phyloP scores from a whole-genome alignment of 2,797 vertebrate genomes.

The Euphonia xanthogaster region DNA sequence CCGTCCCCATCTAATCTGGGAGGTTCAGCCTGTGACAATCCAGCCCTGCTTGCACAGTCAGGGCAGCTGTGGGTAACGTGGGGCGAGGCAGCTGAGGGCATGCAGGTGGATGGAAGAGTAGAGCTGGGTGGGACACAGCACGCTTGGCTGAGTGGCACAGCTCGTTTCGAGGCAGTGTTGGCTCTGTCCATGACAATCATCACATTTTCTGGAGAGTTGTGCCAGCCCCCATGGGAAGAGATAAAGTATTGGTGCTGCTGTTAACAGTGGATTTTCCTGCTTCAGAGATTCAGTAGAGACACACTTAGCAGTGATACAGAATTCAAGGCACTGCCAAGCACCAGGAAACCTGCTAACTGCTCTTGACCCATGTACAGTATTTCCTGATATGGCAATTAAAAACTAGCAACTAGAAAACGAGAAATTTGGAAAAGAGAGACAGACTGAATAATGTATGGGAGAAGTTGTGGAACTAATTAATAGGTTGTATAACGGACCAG shows the following conservation, averaged over 20 bases:
- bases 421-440: not conserved
- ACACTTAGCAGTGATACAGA: not conserved
- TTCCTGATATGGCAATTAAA: slow-evolving; percentile 3
- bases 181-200: not conserved
- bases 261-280: not conserved
- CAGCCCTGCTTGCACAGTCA: not conserved
- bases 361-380: not conserved
- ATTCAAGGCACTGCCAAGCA: not conserved
- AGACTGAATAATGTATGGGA: not conserved
- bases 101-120: not conserved
- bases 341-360: not conserved
- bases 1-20: not conserved
- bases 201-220: not conserved
- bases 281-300: not conserved
- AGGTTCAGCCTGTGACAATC: not conserved
- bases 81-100: fast-evolving
- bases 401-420: not conserved
- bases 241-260: not conserved
- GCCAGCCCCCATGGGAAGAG: not conserved
- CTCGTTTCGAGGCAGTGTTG: fast-evolving
- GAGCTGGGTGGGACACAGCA: not conserved
- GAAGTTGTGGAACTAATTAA: slow-evolving; percentile 41
- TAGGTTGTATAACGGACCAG: not conserved
- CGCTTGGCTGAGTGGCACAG: fast-evolving
- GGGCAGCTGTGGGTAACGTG: fast-evolving